These are phyloP conservation scores for Neelides folsomi DNA, from an alignment of 2,888 invertebrate genomes.

Conservation along the genomic window DNA sequence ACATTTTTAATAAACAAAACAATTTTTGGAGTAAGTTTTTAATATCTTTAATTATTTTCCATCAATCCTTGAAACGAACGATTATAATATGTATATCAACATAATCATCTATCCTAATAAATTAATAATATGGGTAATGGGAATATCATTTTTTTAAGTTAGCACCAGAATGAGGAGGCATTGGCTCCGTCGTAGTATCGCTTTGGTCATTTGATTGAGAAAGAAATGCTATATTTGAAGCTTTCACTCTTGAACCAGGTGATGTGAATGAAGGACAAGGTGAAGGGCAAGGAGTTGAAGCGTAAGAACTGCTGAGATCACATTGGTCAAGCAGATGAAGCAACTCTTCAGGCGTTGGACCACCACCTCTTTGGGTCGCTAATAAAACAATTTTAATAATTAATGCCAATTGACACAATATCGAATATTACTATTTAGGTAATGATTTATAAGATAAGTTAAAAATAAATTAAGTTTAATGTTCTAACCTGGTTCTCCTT, in stretches of 20 bases:
- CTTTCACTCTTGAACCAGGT: constrained; percentile 36
- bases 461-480: too few relatives aligned
- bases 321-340: constrained; percentile 83
- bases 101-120: too few relatives aligned
- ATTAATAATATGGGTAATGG: not conserved
- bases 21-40: not conserved
- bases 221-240: constrained; percentile 36
- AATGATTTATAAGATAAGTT: not conserved
- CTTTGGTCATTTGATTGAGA: constrained; percentile 28
- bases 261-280: constrained; percentile 45
- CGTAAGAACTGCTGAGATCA: constrained; percentile 69
- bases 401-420: too few relatives aligned
- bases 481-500: constrained; percentile 41
- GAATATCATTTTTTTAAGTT: constrained; percentile 1
- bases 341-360: constrained; percentile 84
- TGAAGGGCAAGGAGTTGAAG: constrained; percentile 65
- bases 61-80: too few relatives aligned
- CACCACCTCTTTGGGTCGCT: constrained; percentile 56
- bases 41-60: not conserved
- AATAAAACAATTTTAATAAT: constrained; percentile 20
- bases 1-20: not conserved
- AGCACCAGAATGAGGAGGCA: constrained; percentile 6
- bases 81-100: too few relatives aligned
- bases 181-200: not conserved
- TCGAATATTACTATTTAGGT: not conserved